phyloP scores from a whole-genome alignment of 2,888 invertebrate genomes.

The Geophilus truncorum region DNA sequence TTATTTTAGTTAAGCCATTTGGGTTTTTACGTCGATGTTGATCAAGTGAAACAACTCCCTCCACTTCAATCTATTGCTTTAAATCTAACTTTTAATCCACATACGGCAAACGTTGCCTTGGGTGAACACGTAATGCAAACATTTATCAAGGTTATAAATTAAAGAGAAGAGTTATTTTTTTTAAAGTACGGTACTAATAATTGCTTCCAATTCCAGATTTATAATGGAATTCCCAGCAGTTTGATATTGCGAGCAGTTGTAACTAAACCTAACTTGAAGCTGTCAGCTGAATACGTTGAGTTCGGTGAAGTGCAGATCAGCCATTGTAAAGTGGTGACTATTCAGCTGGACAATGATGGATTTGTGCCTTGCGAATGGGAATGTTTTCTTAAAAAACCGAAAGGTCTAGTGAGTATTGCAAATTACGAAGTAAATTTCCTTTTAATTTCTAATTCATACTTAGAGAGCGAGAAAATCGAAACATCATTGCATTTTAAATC shows the following conservation, averaged over 20 bases:
- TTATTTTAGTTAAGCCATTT: background rate
- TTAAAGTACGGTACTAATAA: background rate
- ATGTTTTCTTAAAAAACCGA: background rate
- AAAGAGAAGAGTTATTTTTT: no score
- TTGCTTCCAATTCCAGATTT: background rate
- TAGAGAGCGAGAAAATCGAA: background rate
- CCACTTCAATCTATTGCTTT: background rate
- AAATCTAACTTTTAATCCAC: background rate
- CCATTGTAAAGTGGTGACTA: background rate
- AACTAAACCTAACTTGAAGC: background rate
- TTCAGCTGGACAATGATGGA: background rate
- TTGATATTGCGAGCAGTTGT: background rate
- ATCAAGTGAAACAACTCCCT: background rate
- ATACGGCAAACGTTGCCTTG: background rate
- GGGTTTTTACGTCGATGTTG: background rate
- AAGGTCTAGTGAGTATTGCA: background rate
- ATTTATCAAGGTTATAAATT: background rate
- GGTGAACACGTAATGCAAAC: background rate
- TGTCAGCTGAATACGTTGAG: background rate
- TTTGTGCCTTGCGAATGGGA: slow-evolving; percentile 30
- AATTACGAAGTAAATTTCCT: background rate
- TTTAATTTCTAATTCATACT: background rate
- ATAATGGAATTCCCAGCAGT: background rate
- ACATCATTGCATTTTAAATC: background rate
- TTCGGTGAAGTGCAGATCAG: slow-evolving; percentile 12